phyloP scores from a whole-genome alignment of 2,113 vertebrate genomes.

The Chitala chitala region DNA sequence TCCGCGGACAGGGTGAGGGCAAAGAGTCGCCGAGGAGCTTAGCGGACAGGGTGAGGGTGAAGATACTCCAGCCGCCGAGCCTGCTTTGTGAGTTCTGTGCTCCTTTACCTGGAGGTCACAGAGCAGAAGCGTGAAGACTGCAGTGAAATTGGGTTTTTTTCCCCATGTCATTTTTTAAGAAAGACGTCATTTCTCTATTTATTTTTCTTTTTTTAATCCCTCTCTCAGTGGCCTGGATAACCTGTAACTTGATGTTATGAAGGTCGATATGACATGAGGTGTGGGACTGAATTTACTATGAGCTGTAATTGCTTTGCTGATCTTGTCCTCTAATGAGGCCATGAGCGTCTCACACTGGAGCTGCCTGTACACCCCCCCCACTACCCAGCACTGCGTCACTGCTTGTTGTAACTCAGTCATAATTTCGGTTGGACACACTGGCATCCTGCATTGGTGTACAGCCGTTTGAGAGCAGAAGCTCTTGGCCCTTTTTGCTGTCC shows the following conservation, averaged over 20 bases:
- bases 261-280: conserved; percentile 22
- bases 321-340: conserved; percentile 10
- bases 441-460: too few species aligned
- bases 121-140: not conserved
- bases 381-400: not conserved
- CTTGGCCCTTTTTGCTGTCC: too few species aligned
- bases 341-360: not conserved
- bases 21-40: too few species aligned
- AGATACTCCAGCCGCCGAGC: too few species aligned
- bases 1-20: too few species aligned
- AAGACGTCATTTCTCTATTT: not conserved
- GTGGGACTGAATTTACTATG: not conserved
- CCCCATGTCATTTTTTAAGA: not conserved
- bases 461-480: too few species aligned
- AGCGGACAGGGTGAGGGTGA: too few species aligned
- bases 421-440: too few species aligned
- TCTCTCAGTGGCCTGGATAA: not conserved
- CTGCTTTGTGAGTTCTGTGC: not conserved
- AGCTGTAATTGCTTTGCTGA: conserved; percentile 23
- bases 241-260: not conserved
- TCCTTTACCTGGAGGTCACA: too few species aligned
- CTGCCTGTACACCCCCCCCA: not conserved
- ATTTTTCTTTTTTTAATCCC: too few species aligned
- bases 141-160: not conserved
- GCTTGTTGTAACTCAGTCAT: not conserved